Evolutionary conservation across 2,113 vertebrate species (phyloP).

Genomic region (Sylvietta virens): DNA sequence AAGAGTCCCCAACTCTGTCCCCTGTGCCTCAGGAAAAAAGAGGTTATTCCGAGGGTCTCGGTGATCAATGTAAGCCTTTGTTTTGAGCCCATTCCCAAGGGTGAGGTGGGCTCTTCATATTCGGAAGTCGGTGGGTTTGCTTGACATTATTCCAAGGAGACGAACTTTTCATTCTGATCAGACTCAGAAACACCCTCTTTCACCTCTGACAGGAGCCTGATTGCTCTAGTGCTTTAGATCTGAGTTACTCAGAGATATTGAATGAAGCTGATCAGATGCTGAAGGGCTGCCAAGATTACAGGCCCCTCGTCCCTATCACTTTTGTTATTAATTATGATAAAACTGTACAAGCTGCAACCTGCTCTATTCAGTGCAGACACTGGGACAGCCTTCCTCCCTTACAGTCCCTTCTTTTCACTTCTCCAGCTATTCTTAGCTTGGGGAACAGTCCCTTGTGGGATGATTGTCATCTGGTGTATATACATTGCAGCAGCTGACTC

Average conservation of each 20-base stretch:
- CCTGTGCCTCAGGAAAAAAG: not conserved
- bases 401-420: not conserved
- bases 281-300: slow-evolving; percentile 60
- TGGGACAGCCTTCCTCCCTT: slow-evolving; percentile 5
- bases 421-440: slow-evolving; percentile 55
- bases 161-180: slow-evolving; percentile 36
- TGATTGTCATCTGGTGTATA: slow-evolving; percentile 60
- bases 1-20: not conserved
- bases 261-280: slow-evolving; percentile 54
- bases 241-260: slow-evolving; percentile 19
- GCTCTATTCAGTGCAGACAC: not conserved
- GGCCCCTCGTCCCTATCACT: slow-evolving; percentile 13
- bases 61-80: accelerated
- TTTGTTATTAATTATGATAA: slow-evolving; percentile 59
- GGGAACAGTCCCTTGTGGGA: slow-evolving; percentile 6
- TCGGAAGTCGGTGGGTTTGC: not conserved
- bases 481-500: slow-evolving; percentile 56
- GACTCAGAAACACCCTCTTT: slow-evolving; percentile 57
- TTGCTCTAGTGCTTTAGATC: slow-evolving; percentile 56
- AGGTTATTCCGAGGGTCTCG: accelerated
- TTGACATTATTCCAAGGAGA: not conserved
- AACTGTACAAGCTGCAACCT: slow-evolving; percentile 38
- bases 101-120: not conserved
- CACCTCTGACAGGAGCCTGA: slow-evolving; percentile 51
- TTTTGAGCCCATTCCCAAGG: not conserved